Evolutionary conservation across 2,888 invertebrate genomes (phyloP).

Genomic region (Drosophila nigricruria): DNA sequence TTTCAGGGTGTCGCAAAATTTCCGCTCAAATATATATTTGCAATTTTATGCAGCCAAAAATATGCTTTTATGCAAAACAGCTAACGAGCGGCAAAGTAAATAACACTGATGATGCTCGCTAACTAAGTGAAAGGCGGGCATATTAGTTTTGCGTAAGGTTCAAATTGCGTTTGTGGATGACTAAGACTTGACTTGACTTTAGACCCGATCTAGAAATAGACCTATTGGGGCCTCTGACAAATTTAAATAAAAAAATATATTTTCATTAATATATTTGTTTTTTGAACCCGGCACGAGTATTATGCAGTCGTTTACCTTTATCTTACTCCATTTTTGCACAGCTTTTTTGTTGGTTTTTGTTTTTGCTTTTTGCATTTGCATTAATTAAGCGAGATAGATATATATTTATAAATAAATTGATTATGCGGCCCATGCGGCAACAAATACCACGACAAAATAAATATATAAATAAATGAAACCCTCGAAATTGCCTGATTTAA

Average conservation of each 20-base stretch:
- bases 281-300: neutral
- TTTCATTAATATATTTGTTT: neutral
- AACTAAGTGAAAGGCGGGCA: neutral
- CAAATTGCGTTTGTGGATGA: neutral
- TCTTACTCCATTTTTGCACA: neutral
- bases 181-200: neutral
- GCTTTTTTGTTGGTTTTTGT: constrained; percentile 11
- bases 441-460: constrained; percentile 12
- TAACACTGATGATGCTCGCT: constrained; percentile 15
- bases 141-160: neutral
- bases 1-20: constrained; percentile 1
- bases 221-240: neutral
- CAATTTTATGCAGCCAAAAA: constrained; percentile 24
- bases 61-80: constrained; percentile 49
- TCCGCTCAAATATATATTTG: constrained; percentile 3
- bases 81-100: constrained; percentile 30
- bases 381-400: constrained; percentile 72
- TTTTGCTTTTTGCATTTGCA: constrained; percentile 57
- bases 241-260: neutral
- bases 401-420: constrained; percentile 73
- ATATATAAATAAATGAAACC: constrained; percentile 26
- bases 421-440: constrained; percentile 59
- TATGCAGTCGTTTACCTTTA: constrained; percentile 3
- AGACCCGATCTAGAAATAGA: neutral
- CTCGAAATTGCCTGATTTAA: constrained; percentile 56